Evolutionary conservation across 2,113 vertebrate species (phyloP).

Genomic region (Serinus canaria): DNA sequence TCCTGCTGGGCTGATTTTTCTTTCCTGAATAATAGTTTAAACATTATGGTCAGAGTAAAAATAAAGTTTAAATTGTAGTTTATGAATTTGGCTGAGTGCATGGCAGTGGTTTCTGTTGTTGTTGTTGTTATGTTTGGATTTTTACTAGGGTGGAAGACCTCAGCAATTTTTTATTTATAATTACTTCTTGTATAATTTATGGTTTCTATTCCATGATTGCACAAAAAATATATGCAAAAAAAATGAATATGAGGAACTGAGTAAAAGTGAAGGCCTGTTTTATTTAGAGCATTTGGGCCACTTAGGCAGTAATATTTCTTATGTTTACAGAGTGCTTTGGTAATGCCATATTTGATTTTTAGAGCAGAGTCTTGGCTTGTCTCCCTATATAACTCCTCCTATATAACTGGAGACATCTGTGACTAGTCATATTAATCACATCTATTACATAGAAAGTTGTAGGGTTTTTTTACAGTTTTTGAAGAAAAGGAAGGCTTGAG

Average conservation of each 20-base stretch:
- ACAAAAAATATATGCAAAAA: background rate
- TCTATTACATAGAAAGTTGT: background rate
- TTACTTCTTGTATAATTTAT: background rate
- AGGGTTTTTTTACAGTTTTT: background rate
- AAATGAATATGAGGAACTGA: background rate
- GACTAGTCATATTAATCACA: background rate
- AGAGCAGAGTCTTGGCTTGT: background rate
- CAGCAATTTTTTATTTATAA: background rate
- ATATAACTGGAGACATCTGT: background rate
- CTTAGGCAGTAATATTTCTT: background rate
- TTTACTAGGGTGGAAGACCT: background rate
- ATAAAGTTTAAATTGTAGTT: background rate
- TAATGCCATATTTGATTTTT: background rate
- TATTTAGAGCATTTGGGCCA: background rate
- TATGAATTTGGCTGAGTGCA: background rate
- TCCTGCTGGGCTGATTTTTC: background rate
- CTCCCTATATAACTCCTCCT: background rate
- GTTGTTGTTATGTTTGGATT: background rate
- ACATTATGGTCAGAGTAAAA: background rate
- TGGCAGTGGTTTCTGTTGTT: background rate
- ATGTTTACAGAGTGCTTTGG: background rate
- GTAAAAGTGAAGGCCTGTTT: background rate
- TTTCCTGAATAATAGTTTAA: background rate
- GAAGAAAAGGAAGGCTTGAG: background rate
- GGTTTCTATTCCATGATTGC: background rate